Base-by-base conservation (phyloP, 2,888 invertebrate species). In the Lapara coniferarum region DNA sequence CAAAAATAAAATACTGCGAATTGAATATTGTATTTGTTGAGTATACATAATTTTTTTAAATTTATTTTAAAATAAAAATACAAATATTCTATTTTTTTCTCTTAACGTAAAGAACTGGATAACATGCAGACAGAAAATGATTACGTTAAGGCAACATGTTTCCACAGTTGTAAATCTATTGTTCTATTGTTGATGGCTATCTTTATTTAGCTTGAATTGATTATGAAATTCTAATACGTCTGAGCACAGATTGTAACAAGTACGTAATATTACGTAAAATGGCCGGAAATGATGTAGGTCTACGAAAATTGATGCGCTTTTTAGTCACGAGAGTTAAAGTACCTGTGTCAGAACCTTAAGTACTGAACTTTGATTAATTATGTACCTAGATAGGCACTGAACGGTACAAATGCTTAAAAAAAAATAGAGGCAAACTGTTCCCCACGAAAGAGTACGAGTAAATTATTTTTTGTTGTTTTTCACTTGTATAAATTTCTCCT, bases 161-260 rank as follows among this genome's bases (percentile, higher is more conserved):
- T 72, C 58, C 59, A 66, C 67, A 66, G 57, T 63, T 63, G 49
- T 70, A 69, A 69, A 71, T 52, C 66, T 19, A 44, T 16, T 67
- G 69, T 67, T 72, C 69, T 71, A 69, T 72, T 53, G 70, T 66
- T 58, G 69, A 70, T 70, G 49, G 44, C 19, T 56, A 69, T 66
- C 53, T 46, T 30, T 66, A 37, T 66, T 66, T 52, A 37, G 44
- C 37, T 55, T 25, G 51, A 66, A 66, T 53, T 66, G 66, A 53
- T 66, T 66, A 53, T 16, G 66, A 53, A 66, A 66, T 51, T 52
- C 37, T 66, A 53, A 55, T 52, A 66, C 25, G 37, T 49, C 13
- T 66, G 46, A 66, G 13, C 49, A 49, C 14, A 16, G 49, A 63
- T 46, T 49, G 63, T 55, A 19, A 55, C 19, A 55, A 53, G n/a